Evolutionary conservation across 1,140 invertebrate species (phyloP), one percentile per base, ranked within the genome.

Genomic region (Cotesia vestalis): DNA sequence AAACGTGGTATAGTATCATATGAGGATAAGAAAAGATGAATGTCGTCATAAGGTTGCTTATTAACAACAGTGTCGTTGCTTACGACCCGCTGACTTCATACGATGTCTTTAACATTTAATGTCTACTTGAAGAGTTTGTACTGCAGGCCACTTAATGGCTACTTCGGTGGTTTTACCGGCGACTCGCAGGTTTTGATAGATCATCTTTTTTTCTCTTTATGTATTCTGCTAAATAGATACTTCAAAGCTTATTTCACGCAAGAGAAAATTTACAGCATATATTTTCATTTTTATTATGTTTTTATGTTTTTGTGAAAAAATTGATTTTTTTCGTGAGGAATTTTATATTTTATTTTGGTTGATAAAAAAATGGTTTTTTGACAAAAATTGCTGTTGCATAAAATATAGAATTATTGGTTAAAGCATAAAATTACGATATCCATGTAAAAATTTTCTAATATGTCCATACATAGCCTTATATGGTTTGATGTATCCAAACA

Each of bases 31-130:
- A 63, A 69, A 57, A 51, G 60, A 72, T 20, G 68, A 35, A 40
- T 66, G 59, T 67, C 27, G 46, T 71, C 59, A 57, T 55, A 66
- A 71, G 69, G 27, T 51, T 38, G 38, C 61, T 59, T 59, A 68
- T 55, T 4, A 20, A 68, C 66, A 12, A 27, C 51, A 3, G 38
- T 66, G 63, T 67, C 51, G 52, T 53, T 67, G 27, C 61, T 70
- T 40, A 71, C 46, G 62, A 71, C 36, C 62, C 62, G 46, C 12
- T 52, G 51, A 38, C 61, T 72, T 64, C 34, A 53, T 46, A 51
- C 35, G 53, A 72, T 66, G 70, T 72, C 70, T 59, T 46, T 20
- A 72, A 53, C 57, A 60, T 72, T 66, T 72, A 72, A 66, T 55
- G 62, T 66, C 53, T 66, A 51, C 14, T 14, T 52, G 60, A 3